These are phyloP conservation scores for Adela reaumurella DNA, from an alignment of 2,888 invertebrate species.

Conservation along the genomic window DNA sequence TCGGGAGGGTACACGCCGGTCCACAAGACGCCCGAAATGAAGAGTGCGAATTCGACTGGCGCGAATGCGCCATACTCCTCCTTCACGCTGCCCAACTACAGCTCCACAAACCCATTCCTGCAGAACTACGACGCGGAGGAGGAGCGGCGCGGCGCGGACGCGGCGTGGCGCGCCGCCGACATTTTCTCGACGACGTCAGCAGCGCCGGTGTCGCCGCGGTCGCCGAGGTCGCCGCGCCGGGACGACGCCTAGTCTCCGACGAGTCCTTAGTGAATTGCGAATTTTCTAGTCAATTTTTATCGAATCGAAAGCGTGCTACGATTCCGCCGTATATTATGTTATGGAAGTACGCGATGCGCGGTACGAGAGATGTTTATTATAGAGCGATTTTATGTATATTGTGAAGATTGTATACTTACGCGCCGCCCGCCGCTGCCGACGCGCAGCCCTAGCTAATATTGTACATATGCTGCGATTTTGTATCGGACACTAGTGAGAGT, in stretches of 20 bases:
- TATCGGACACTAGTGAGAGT: neutral
- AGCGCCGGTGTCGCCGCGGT: neutral
- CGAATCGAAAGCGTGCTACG: constrained; percentile 48
- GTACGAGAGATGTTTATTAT: neutral
- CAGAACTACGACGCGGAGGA: constrained; percentile 52
- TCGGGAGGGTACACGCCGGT: constrained; percentile 41
- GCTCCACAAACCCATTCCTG: constrained; percentile 60
- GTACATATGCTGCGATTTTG: neutral
- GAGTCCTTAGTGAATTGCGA: constrained; percentile 27
- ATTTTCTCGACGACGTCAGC: constrained; percentile 38
- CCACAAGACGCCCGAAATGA: constrained; percentile 27
- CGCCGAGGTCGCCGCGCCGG: neutral
- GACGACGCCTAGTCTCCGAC: neutral
- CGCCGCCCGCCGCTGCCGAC: constrained; percentile 5
- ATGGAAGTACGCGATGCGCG: constrained; percentile 37
- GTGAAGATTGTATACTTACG: neutral
- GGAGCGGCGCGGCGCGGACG: constrained; percentile 29
- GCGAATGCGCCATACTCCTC: neutral
- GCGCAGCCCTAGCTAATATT: constrained; percentile 3
- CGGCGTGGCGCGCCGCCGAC: constrained; percentile 42
- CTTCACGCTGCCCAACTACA: constrained; percentile 35
- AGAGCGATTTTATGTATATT: neutral
- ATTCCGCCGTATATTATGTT: constrained; percentile 51
- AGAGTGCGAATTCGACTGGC: constrained; percentile 36
- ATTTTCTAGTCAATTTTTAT: constrained; percentile 54